These are phyloP conservation scores for Halocynthia aurantium DNA, from an alignment of 23 tunicate species.

Conservation along the genomic window DNA sequence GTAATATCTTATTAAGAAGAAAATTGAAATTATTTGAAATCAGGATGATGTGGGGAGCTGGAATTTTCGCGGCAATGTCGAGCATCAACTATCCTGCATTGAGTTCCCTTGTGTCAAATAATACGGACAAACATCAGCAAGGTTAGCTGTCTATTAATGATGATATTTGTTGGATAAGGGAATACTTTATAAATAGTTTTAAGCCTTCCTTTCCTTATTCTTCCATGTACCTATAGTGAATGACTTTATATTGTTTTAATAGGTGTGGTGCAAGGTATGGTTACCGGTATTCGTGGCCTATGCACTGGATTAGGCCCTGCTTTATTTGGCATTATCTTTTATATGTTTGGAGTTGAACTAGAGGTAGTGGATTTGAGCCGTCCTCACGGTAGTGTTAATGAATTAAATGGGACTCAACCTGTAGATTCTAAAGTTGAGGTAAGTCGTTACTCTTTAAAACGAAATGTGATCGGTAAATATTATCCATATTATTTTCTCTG, in stretches of 20 bases:
- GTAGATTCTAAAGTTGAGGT: neutral
- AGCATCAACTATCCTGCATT: constrained; percentile 89
- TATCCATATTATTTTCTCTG: neutral
- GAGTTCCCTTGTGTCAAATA: constrained; percentile 75
- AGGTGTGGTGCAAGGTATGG: constrained; percentile 99
- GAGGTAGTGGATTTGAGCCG: constrained; percentile 11
- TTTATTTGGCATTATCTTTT: constrained; percentile 78
- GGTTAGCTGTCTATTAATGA: constrained; percentile 24
- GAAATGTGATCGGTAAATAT: neutral
- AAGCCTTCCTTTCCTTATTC: neutral
- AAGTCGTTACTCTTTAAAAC: neutral
- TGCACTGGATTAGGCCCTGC: constrained; percentile 98
- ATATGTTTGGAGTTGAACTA: constrained; percentile 66
- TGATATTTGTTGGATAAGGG: neutral
- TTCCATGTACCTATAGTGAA: neutral
- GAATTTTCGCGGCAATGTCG: constrained; percentile 72
- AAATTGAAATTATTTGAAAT: neutral
- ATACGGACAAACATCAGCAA: constrained; percentile 74
- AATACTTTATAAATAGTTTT: neutral
- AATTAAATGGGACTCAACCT: neutral
- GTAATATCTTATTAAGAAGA: neutral
- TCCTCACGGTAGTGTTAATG: too few relatives aligned
- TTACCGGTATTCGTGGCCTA: constrained; percentile 89
- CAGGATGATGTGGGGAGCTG: constrained; percentile 97
- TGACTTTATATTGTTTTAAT: neutral